A percentile compares a stretch with the other conserved stretches of the same genome.
Evolutionary conservation across 2,888 invertebrate species (phyloP).

Genomic region (Hirudinaria manillensis): DNA sequence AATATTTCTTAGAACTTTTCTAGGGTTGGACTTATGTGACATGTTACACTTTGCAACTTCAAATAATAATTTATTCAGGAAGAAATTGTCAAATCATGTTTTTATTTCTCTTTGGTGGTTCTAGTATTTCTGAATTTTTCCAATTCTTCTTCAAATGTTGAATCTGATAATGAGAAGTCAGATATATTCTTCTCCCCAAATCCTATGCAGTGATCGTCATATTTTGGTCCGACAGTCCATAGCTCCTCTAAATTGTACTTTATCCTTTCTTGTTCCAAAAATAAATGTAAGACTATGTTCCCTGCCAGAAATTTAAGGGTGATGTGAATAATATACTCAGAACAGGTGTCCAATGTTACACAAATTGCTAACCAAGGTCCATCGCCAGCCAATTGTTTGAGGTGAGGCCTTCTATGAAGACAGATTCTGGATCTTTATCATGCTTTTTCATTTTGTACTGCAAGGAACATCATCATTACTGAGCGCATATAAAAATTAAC

Average conservation of each 20-base stretch:
- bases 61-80: too few relatives aligned
- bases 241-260: slow-evolving; percentile 81
- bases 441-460: slow-evolving; percentile 48
- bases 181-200: slow-evolving; percentile 4
- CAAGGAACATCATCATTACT: slow-evolving; percentile 32
- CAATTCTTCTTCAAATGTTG: slow-evolving; percentile 31
- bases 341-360: background rate
- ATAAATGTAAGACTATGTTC: slow-evolving; percentile 84
- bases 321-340: background rate
- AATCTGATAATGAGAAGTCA: slow-evolving; percentile 24
- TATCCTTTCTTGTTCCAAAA: slow-evolving; percentile 66
- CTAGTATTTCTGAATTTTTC: slow-evolving; percentile 25
- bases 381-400: slow-evolving; percentile 79
- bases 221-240: slow-evolving; percentile 71
- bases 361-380: slow-evolving; percentile 68
- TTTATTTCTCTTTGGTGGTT: slow-evolving; percentile 1
- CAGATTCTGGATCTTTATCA: slow-evolving; percentile 60
- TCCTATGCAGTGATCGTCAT: slow-evolving; percentile 22
- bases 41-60: too few relatives aligned
- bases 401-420: slow-evolving; percentile 71
- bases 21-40: too few relatives aligned
- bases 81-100: background rate
- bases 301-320: slow-evolving; percentile 58
- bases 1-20: too few relatives aligned
- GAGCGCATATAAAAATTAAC: background rate